A percentile compares a stretch with the other conserved stretches of the same genome.
Evolutionary conservation across 2,888 invertebrate species (phyloP).

Genomic region (Brachyptera putata): DNA sequence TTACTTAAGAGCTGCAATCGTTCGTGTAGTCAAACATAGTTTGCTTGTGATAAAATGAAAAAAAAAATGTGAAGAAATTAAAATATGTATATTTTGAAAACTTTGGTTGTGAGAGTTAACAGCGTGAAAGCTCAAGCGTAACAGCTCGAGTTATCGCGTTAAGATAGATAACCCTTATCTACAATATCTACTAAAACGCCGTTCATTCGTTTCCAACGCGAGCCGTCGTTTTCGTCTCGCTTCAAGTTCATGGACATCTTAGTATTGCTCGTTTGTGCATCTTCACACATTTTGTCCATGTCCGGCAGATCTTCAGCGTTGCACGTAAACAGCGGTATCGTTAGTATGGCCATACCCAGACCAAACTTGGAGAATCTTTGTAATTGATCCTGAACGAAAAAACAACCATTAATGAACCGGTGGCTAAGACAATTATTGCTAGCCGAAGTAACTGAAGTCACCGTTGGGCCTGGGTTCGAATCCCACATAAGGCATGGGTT

Average conservation of each 20-base stretch:
- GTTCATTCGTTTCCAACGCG: neutral
- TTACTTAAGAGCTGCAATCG: no score
- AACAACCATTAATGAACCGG: neutral
- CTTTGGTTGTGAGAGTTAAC: no score
- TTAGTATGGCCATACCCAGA: neutral
- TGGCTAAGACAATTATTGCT: no score
- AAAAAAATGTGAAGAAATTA: no score
- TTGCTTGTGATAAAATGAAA: no score
- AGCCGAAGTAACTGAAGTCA: no score
- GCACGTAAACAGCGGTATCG: conserved; percentile 3
- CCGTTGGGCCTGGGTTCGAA: no score
- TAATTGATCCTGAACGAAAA: neutral
- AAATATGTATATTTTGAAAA: no score
- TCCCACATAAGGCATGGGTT: no score
- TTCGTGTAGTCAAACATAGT: no score
- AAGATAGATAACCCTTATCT: neutral
- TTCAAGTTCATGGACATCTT: neutral
- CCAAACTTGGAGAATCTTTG: conserved; percentile 6
- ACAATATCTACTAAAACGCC: conserved; percentile 13
- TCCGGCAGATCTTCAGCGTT: neutral
- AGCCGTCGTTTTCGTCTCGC: neutral
- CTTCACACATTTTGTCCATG: neutral
- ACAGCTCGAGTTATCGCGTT: no score
- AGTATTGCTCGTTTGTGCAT: neutral
- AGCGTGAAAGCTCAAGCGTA: no score